Base-by-base conservation (phyloP, 2,888 invertebrate genomes). In the Cryptocephalus primarius region DNA sequence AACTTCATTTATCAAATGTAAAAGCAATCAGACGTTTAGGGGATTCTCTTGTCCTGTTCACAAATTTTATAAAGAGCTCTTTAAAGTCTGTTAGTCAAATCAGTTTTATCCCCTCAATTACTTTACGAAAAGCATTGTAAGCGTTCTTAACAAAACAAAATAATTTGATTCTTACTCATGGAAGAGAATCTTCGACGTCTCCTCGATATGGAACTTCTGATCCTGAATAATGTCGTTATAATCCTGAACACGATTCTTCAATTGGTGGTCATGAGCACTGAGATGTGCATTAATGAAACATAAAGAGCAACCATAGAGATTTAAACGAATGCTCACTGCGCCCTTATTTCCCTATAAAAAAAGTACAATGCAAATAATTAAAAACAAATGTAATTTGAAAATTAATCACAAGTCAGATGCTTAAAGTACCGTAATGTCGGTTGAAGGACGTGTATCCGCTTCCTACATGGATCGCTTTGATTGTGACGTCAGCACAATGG, bases 251-350 rank as follows among this genome's bases (percentile, higher is more conserved):
- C 95, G 77, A 56, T 90, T 89, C n/a, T 83, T 79, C 44, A 90
- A 71, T 54, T 86, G 76, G 57, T 88, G 80, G 63, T 91, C 89
- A 63, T 95, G 94, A 4, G 95, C 89, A 2, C 92, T 86, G 56
- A 96, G 70, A 70, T 96, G 95, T 41, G 87, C 80, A 66, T 93
- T 94, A 8, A 95, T 85, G 46, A 94, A 78, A 63, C 92, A 88
- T 44, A 94, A 65, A 1, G 89, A 92, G 60, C 89, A 85, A 1
- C 93, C 94, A 64, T 90, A 89, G 33, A 92, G 76, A 60, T 85
- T 87, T 62, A 95, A 79, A 48, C 95, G 76, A 44, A 93, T 75
- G 64, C 88, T 90, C 1, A 93, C 88, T 4, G 89, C 94, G 13
- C 95, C 95, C 75, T 96, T 96, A 71, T 94, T 95, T 32, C 95